Conservation (phyloP, 30 jellyfish, hydroid and myxozoan species). For the Aurelia coerulea region DNA sequence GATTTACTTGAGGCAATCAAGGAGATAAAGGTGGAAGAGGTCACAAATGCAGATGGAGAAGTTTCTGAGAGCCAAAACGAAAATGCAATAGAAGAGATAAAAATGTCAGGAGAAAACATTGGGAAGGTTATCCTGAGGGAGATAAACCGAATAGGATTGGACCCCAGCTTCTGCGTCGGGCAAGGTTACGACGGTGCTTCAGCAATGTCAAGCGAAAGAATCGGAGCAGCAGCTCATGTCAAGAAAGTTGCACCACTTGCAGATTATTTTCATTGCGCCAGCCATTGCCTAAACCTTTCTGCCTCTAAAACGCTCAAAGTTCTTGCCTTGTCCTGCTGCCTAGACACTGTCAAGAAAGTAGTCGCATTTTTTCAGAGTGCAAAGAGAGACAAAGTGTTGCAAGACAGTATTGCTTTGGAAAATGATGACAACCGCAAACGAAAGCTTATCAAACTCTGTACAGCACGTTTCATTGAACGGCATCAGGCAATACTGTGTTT, state of each 20-base stretch:
- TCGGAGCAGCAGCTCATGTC: constrained; percentile 14
- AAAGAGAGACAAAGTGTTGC: constrained; percentile 11
- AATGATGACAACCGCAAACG: constrained; percentile 5
- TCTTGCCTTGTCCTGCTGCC: constrained; percentile 11
- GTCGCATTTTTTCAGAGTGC: too few relatives aligned
- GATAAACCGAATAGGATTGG: constrained; percentile 17
- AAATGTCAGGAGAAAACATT: constrained; percentile 8
- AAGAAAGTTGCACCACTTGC: constrained; percentile 3
- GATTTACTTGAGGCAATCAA: constrained; percentile 16
- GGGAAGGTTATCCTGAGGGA: constrained; percentile 11
- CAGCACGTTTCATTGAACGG: constrained; percentile 25
- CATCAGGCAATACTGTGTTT: too few relatives aligned
- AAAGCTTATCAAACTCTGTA: constrained; percentile 5
- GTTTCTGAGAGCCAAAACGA: too few relatives aligned
- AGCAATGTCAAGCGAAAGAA: constrained; percentile 16
- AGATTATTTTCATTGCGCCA: constrained; percentile 17
- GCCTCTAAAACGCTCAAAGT: constrained; percentile 5
- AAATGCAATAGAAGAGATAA: not conserved
- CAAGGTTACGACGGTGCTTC: constrained; percentile 42
- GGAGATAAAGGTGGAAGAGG: constrained; percentile 14
- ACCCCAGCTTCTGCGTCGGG: constrained; percentile 5
- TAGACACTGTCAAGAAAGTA: constrained; percentile 10
- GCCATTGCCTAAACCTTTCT: constrained; percentile 37
- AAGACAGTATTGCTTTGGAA: constrained; percentile 5
- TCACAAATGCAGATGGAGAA: not conserved